Percentiles rank a stretch among this genome's conserved stretches.
These are phyloP conservation scores for Alcis repandata DNA, from an alignment of 2,888 invertebrate genomes.

Conservation along the genomic window DNA sequence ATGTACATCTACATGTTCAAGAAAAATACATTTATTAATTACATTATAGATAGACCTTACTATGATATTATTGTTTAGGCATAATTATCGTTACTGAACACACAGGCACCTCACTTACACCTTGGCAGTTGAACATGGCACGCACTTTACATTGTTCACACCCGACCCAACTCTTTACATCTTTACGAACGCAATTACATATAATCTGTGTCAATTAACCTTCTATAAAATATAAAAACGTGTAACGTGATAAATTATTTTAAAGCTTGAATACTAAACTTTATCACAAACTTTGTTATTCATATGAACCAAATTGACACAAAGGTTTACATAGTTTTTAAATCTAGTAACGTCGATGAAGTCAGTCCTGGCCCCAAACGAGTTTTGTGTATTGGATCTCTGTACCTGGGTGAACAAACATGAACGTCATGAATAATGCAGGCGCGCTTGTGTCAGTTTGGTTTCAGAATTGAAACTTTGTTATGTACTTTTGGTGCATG, in stretches of 20 bases:
- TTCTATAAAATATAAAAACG: slow-evolving; percentile 47
- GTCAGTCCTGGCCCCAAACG: slow-evolving; percentile 35
- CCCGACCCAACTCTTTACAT: slow-evolving; percentile 47
- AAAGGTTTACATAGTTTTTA: slow-evolving; percentile 37
- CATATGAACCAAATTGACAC: slow-evolving; percentile 57
- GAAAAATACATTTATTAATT: slow-evolving; percentile 37
- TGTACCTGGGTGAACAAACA: slow-evolving; percentile 42
- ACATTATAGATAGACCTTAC: slow-evolving; percentile 38
- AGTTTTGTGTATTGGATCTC: slow-evolving; percentile 39
- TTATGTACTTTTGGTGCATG: slow-evolving; percentile 39
- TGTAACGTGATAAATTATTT: slow-evolving; percentile 47
- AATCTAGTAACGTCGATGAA: slow-evolving; percentile 30
- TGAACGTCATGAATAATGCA: slow-evolving; percentile 14
- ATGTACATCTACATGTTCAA: slow-evolving; percentile 33
- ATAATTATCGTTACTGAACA: slow-evolving; percentile 75
- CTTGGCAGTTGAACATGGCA: slow-evolving; percentile 82
- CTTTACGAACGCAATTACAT: slow-evolving; percentile 33
- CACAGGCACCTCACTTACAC: slow-evolving; percentile 80
- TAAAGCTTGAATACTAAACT: slow-evolving; percentile 51
- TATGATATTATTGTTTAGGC: slow-evolving; percentile 61
- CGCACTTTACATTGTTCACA: slow-evolving; percentile 59
- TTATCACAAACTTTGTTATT: slow-evolving; percentile 72
- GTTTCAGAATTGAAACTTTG: slow-evolving; percentile 34
- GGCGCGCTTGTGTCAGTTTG: slow-evolving; percentile 45
- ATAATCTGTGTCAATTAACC: slow-evolving; percentile 43